These are phyloP conservation scores for Eupithecia vulgata DNA, from an alignment of 2,888 invertebrate species.

Conservation along the genomic window DNA sequence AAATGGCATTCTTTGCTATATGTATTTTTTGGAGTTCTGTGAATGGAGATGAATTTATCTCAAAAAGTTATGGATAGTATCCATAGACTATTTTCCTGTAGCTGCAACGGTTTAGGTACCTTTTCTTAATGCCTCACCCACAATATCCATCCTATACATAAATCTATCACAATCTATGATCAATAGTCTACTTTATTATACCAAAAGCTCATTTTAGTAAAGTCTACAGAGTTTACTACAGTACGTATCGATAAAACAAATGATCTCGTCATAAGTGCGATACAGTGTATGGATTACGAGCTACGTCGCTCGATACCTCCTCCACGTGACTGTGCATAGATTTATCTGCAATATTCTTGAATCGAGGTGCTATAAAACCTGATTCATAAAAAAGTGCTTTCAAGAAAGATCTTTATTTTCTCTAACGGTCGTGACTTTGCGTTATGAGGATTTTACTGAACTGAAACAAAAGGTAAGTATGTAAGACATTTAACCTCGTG, in stretches of 20 bases:
- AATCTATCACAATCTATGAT: neutral
- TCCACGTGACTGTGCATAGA: conserved; percentile 23
- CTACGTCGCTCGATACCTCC: neutral
- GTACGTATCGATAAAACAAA: conserved; percentile 13
- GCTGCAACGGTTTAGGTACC: no score
- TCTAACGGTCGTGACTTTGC: neutral
- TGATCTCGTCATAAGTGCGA: conserved; percentile 9
- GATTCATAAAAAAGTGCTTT: conserved; percentile 21
- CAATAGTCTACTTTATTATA: neutral
- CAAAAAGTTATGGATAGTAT: no score
- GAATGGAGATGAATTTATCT: no score
- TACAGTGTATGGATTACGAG: conserved; percentile 1
- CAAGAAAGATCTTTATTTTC: conserved; percentile 19
- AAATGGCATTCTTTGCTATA: no score
- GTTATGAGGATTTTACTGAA: neutral
- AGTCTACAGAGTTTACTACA: neutral
- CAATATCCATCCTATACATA: neutral
- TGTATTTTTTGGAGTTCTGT: no score
- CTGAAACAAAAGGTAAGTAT: neutral
- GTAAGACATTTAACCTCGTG: neutral
- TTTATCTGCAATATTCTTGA: conserved; percentile 16
- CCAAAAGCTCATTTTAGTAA: neutral
- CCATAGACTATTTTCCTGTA: no score
- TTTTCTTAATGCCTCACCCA: neutral
- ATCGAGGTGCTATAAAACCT: conserved; percentile 11